Percentiles rank a stretch among this genome's conserved stretches.
Evolutionary conservation across 2,113 vertebrate species (phyloP).

Genomic region (Tragelaphus imberbis): DNA sequence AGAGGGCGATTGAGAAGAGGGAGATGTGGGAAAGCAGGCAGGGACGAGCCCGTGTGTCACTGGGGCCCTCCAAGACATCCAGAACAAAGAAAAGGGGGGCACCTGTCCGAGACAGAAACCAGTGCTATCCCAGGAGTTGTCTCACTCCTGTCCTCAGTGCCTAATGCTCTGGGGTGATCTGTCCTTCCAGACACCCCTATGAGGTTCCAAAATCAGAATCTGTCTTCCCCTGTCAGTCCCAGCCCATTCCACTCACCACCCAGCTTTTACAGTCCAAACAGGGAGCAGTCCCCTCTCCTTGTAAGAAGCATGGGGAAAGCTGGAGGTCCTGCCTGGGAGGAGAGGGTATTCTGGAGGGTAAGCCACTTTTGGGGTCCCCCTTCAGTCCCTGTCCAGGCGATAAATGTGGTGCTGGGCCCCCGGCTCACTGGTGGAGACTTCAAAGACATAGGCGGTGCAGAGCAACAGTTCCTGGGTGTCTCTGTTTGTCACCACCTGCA

Average conservation of each 20-base stretch:
- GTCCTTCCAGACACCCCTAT: not conserved
- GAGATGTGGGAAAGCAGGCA: not conserved
- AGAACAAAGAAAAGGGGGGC: not conserved
- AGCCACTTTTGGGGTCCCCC: not conserved
- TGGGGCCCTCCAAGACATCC: not conserved
- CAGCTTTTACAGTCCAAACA: not conserved
- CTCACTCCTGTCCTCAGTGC: constrained; percentile 1
- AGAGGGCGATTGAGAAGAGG: not conserved
- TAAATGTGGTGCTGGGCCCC: constrained; percentile 81
- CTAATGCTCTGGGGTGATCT: not conserved
- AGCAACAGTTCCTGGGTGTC: constrained; percentile 79
- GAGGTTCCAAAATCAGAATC: not conserved
- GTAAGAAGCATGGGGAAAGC: not conserved
- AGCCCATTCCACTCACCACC: not conserved
- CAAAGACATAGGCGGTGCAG: constrained; percentile 79
- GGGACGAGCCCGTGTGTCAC: not conserved
- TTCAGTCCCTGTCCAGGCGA: constrained; percentile 70
- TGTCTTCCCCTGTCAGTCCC: not conserved
- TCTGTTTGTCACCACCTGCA: constrained; percentile 80
- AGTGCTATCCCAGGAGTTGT: not conserved
- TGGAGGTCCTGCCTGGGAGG: not conserved
- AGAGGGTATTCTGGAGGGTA: not conserved
- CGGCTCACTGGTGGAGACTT: constrained; percentile 78
- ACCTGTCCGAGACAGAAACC: not conserved
- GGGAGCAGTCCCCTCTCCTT: not conserved